A percentile compares a stretch with the other conserved stretches of the same genome.
Evolutionary conservation across 2,113 vertebrate species (phyloP).

Genomic region (Forbesichthys agassizii): DNA sequence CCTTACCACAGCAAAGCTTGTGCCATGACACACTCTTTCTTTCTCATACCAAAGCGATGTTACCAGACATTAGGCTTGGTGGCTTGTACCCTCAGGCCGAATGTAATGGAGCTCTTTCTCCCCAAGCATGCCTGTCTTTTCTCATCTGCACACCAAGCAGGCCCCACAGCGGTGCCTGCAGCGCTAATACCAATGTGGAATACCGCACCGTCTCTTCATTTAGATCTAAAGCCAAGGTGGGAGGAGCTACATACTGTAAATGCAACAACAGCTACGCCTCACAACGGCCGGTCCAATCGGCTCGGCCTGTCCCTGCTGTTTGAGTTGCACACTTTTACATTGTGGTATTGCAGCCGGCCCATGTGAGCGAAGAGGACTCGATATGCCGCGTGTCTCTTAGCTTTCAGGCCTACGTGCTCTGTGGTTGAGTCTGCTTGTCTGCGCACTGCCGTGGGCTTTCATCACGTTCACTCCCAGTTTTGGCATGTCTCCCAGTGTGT

Average conservation of each 20-base stretch:
- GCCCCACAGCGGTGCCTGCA: slow-evolving; percentile 40
- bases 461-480: slow-evolving; percentile 65
- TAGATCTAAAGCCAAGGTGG: slow-evolving; percentile 39
- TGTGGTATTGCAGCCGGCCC: slow-evolving; percentile 36
- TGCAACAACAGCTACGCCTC: slow-evolving; percentile 10
- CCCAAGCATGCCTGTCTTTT: slow-evolving; percentile 47
- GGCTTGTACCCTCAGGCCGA: slow-evolving; percentile 42
- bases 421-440: slow-evolving; percentile 67
- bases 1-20: neutral
- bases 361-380: slow-evolving; percentile 35
- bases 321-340: slow-evolving; percentile 41
- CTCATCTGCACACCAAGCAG: slow-evolving; percentile 51
- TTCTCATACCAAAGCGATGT: too few relatives aligned
- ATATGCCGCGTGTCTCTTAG: slow-evolving; percentile 41
- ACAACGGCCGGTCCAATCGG: slow-evolving; percentile 17
- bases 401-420: slow-evolving; percentile 55
- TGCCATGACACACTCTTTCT: too few relatives aligned
- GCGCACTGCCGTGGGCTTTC: slow-evolving; percentile 69
- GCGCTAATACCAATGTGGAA: slow-evolving; percentile 44
- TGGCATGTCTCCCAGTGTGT: slow-evolving; percentile 37
- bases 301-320: slow-evolving; percentile 3
- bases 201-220: slow-evolving; percentile 38
- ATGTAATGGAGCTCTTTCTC: slow-evolving; percentile 52
- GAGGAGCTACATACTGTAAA: slow-evolving; percentile 40
- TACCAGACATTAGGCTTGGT: neutral